Evolutionary conservation across 2,113 vertebrate species (phyloP).

Genomic region (Connochaetes taurinus): DNA sequence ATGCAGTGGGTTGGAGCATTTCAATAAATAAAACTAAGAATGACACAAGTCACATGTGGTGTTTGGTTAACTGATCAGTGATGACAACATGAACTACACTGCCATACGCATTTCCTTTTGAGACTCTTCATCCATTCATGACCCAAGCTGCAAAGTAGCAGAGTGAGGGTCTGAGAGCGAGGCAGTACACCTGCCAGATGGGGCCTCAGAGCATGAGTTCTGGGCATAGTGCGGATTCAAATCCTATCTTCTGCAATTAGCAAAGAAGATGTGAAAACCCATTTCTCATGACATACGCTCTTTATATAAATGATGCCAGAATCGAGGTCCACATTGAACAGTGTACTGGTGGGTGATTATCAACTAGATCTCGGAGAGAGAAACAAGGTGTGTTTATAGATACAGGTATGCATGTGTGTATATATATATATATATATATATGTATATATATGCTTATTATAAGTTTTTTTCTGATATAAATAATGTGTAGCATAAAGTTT

Average conservation of each 20-base stretch:
- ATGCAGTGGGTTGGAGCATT: not conserved
- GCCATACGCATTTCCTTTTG: not conserved
- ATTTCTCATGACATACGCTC: not conserved
- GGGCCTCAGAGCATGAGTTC: not conserved
- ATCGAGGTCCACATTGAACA: not conserved
- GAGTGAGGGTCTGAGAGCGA: not conserved
- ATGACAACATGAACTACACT: not conserved
- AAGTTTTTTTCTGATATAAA: not conserved
- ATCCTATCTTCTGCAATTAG: not conserved
- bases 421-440: not conserved
- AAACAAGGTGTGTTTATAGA: not conserved
- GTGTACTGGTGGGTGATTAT: not conserved
- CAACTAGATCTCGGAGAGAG: not conserved
- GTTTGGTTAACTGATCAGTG: not conserved
- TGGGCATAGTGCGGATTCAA: not conserved
- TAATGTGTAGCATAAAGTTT: not conserved
- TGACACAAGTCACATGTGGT: not conserved
- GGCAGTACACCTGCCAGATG: fast-evolving
- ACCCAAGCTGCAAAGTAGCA: not conserved
- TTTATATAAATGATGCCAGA: not conserved
- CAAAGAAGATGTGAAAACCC: not conserved
- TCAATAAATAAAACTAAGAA: not conserved
- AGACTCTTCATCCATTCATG: not conserved
- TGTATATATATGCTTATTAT: not conserved
- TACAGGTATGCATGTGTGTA: not conserved